These are phyloP conservation scores for Tringa solitaria DNA, from an alignment of 2,113 vertebrate genomes.

Conservation along the genomic window DNA sequence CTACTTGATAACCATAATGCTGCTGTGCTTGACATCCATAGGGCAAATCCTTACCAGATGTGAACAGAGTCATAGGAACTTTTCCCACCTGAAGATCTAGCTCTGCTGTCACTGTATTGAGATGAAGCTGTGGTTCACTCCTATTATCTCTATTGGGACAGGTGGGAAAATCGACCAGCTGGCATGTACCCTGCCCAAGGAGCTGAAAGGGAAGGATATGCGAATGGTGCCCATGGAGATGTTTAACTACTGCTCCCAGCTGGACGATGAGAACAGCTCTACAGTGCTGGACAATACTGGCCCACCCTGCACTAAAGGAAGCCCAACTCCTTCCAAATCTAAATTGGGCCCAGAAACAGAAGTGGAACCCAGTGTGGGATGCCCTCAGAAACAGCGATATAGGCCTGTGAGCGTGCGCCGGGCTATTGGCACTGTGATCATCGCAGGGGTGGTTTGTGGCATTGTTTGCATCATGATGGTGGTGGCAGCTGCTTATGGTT, in stretches of 20 bases:
- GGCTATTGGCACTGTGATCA: slow-evolving; percentile 95
- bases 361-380: slow-evolving; percentile 74
- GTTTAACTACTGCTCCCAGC: slow-evolving; percentile 97
- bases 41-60: not conserved
- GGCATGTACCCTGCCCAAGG: slow-evolving; percentile 94
- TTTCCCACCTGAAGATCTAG: not conserved
- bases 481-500: slow-evolving; percentile 94
- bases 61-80: not conserved
- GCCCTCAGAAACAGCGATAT: slow-evolving; percentile 84
- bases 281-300: slow-evolving; percentile 75
- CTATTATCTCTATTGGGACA: slow-evolving; percentile 52
- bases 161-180: slow-evolving; percentile 95
- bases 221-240: slow-evolving; percentile 94
- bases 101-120: not conserved
- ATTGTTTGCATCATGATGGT: slow-evolving; percentile 99
- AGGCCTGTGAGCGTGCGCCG: slow-evolving; percentile 90
- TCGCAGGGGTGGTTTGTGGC: slow-evolving; percentile 94
- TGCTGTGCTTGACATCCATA: not conserved
- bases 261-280: slow-evolving; percentile 88
- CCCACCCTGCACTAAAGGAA: slow-evolving; percentile 85
- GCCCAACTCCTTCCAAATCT: slow-evolving; percentile 68
- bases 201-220: slow-evolving; percentile 95
- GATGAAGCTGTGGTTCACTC: not conserved
- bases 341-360: slow-evolving; percentile 69
- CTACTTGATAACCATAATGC: not conserved